Conservation (phyloP, 1,140 invertebrate species). For the Orius insidiosus region DNA sequence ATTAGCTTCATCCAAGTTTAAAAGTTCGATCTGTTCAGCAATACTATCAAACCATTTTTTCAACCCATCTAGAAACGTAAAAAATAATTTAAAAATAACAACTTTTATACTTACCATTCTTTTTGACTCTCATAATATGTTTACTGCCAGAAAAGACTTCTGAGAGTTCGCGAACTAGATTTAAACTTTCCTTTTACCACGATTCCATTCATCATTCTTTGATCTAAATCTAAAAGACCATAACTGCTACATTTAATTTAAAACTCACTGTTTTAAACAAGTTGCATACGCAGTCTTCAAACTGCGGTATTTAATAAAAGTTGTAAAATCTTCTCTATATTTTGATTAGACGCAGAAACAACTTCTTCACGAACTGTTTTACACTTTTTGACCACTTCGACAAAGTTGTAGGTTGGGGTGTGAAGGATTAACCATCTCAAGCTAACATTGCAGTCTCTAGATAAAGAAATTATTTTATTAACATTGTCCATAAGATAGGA, state of each 20-base stretch:
- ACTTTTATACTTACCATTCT: constrained; percentile 56
- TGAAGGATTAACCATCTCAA: constrained; percentile 85
- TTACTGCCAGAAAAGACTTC: constrained; percentile 82
- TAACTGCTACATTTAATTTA: too few relatives aligned
- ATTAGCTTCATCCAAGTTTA: constrained; percentile 55
- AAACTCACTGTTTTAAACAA: constrained; percentile 50
- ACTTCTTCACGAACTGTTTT: constrained; percentile 62
- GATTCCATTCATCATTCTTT: constrained; percentile 65
- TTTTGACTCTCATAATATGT: constrained; percentile 70
- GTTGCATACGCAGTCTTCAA: constrained; percentile 71
- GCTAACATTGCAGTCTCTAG: constrained; percentile 80
- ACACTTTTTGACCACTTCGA: constrained; percentile 48
- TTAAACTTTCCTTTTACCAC: constrained; percentile 55
- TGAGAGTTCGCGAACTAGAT: constrained; percentile 63
- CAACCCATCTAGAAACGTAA: constrained; percentile 45
- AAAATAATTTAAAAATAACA: too few relatives aligned
- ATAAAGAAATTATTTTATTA: constrained; percentile 64
- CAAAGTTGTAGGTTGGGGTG: constrained; percentile 29
- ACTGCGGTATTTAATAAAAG: constrained; percentile 76
- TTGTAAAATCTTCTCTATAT: constrained; percentile 51
- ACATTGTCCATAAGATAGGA: constrained; percentile 71
- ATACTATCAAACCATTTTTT: constrained; percentile 84
- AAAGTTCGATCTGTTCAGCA: constrained; percentile 58
- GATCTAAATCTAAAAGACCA: too few relatives aligned
- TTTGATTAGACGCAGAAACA: constrained; percentile 56